Conservation (phyloP, 2,797 vertebrate genomes). For the Rhinogobio ventralis region DNA sequence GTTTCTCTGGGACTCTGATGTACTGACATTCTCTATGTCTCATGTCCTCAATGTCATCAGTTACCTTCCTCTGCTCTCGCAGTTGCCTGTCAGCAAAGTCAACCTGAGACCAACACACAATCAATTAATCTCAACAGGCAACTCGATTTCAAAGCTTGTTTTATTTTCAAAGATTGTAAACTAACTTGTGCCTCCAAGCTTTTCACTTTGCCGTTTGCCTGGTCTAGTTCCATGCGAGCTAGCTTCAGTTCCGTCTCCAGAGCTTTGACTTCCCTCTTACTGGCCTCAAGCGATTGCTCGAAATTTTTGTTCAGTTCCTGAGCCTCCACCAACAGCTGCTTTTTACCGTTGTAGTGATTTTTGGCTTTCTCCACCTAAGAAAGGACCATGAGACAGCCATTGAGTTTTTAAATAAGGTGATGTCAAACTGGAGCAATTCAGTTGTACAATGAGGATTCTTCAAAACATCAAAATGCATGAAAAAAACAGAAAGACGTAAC, state of each 20-base stretch:
- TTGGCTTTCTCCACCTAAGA: constrained; percentile 90
- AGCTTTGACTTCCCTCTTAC: constrained; percentile 77
- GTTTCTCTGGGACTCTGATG: constrained; percentile 54
- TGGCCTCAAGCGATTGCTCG: constrained; percentile 72
- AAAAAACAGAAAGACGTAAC: neutral
- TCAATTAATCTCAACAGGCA: neutral
- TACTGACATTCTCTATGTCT: constrained; percentile 63
- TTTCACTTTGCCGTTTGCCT: constrained; percentile 71
- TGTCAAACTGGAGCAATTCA: neutral
- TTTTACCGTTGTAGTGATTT: constrained; percentile 86
- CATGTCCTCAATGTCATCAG: constrained; percentile 36
- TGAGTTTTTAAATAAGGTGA: neutral
- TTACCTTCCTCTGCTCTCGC: constrained; percentile 75
- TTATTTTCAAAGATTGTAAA: neutral
- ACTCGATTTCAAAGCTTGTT: neutral
- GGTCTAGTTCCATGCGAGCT: constrained; percentile 82
- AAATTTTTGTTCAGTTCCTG: constrained; percentile 77
- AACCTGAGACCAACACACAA: constrained; percentile 68
- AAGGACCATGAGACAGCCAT: neutral
- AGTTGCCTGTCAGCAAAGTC: constrained; percentile 78
- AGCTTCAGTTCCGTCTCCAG: constrained; percentile 73
- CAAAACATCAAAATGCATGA: neutral
- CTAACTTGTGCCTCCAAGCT: constrained; percentile 88
- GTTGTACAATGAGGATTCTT: neutral
- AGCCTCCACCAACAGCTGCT: constrained; percentile 87